Base-by-base conservation (phyloP, 1,140 invertebrate species). In the Myzus persicae region DNA sequence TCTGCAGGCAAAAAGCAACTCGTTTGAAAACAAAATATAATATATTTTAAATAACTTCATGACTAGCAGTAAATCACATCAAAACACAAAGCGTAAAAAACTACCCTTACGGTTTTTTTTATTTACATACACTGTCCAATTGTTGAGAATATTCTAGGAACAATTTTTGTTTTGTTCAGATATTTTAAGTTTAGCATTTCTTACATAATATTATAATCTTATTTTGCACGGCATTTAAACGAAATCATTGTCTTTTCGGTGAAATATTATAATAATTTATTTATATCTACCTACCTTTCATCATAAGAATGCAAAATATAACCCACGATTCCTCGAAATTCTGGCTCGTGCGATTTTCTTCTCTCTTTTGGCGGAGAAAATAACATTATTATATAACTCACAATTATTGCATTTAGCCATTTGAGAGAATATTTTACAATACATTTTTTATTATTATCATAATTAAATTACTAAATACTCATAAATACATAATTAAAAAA, bases 171-270 rank as follows among this genome's bases (percentile, higher is more conserved):
- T 40, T 82, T 82, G 38, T 40, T 40, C 81, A 22, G 18, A 82
- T 82, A 82, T 82, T 82, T 82, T 82, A 36, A 38, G 7, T 40
- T 82, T 9, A 82, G n/a, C n/a, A 40, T 82, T 36, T 82, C 36
- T 40, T 82, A 40, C 38, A 76, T 76, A 76, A 76, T 76, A 76
- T 76, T 76, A 76, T 76, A 76, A 76, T 76, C n/a, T 76, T n/a
- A n/a, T 76, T 76, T 40, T 24, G 81, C n/a, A 24, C 20, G 38
- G 36, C 22, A 82, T 82, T 82, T 82, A 82, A 82, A 82, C 38
- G 3, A 82, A 82, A 82, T 82, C 22, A 40, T 38, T 82, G n/a
- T 82, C 38, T 82, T 82, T 40, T 24, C 81, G 36, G 22, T 6
- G 38, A 82, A 36, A 82, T 40, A 82, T 40, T 40, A 82, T 40